Percentiles rank a stretch among this genome's conserved stretches.
Conservation (phyloP, 2,888 invertebrate species). For the Hypena proboscidalis region DNA sequence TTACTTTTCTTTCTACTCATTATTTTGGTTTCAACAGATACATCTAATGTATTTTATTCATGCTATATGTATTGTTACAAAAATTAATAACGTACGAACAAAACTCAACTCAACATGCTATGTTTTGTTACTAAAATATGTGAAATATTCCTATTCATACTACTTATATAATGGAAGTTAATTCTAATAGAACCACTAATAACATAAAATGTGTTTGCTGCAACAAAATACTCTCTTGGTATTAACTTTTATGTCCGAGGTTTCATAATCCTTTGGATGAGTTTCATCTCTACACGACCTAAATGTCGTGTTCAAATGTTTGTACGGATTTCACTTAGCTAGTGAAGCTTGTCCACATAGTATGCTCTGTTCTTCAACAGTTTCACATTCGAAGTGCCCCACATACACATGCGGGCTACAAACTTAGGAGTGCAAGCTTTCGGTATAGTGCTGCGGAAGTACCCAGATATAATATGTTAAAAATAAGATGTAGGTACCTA, state of each 20-base stretch:
- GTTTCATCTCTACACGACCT: slow-evolving; percentile 9
- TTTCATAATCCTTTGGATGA: slow-evolving; percentile 1
- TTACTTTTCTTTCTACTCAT: slow-evolving; percentile 3
- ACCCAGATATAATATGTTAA: slow-evolving; percentile 18
- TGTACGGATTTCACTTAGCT: slow-evolving; percentile 32
- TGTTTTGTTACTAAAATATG: too few relatives aligned
- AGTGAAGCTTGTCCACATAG: slow-evolving; percentile 41
- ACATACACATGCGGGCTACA: slow-evolving; percentile 54
- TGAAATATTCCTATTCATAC: slow-evolving; percentile 3
- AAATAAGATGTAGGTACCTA: background rate
- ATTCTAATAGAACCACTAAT: background rate
- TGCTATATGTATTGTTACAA: too few relatives aligned
- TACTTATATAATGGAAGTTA: too few relatives aligned
- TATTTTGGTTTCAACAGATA: slow-evolving; percentile 12
- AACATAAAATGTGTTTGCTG: slow-evolving; percentile 10
- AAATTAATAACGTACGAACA: too few relatives aligned
- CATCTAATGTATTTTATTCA: slow-evolving; percentile 13
- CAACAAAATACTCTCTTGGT: background rate
- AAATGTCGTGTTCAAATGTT: slow-evolving; percentile 31
- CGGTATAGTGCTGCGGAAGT: slow-evolving; percentile 41
- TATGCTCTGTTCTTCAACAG: slow-evolving; percentile 43
- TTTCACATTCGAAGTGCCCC: slow-evolving; percentile 56
- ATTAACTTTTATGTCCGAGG: background rate
- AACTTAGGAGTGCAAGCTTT: slow-evolving; percentile 41
- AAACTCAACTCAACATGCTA: too few relatives aligned